phyloP scores from a whole-genome alignment of 2,888 invertebrate genomes.

The Octodonta nipae region DNA sequence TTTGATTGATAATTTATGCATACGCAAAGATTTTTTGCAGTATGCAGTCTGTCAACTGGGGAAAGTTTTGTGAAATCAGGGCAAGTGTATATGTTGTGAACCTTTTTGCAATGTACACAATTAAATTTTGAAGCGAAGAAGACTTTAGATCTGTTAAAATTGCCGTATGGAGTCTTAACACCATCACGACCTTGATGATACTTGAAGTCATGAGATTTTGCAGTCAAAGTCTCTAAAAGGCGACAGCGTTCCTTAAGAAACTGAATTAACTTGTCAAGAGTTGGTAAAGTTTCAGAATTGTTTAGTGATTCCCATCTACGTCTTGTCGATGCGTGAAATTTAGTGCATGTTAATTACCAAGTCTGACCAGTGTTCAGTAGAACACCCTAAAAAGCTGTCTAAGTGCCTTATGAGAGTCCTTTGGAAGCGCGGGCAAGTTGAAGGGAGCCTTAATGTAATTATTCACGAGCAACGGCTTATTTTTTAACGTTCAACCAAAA shows the following conservation, averaged over 20 bases:
- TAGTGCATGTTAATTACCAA: slow-evolving; percentile 2
- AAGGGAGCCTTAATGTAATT: slow-evolving; percentile 3
- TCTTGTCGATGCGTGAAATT: slow-evolving; percentile 2
- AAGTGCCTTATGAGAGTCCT: background rate
- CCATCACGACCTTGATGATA: background rate
- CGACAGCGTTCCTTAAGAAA: background rate
- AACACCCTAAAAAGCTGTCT: background rate
- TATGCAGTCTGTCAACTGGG: background rate
- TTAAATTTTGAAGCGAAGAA: background rate
- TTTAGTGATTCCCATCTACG: slow-evolving; percentile 2
- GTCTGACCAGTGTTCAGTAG: slow-evolving; percentile 3
- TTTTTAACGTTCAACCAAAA: background rate
- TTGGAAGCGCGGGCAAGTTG: background rate
- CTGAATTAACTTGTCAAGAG: background rate
- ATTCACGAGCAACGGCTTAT: background rate
- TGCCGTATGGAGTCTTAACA: no score
- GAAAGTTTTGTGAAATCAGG: background rate
- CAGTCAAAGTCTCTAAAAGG: background rate
- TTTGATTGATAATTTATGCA: background rate
- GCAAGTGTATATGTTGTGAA: background rate
- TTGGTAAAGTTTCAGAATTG: background rate
- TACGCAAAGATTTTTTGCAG: background rate
- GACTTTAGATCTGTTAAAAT: background rate
- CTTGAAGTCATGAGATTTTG: background rate
- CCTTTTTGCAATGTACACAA: background rate